Conservation (phyloP, 2,888 invertebrate species). For the Pardosa pseudoannulata region DNA sequence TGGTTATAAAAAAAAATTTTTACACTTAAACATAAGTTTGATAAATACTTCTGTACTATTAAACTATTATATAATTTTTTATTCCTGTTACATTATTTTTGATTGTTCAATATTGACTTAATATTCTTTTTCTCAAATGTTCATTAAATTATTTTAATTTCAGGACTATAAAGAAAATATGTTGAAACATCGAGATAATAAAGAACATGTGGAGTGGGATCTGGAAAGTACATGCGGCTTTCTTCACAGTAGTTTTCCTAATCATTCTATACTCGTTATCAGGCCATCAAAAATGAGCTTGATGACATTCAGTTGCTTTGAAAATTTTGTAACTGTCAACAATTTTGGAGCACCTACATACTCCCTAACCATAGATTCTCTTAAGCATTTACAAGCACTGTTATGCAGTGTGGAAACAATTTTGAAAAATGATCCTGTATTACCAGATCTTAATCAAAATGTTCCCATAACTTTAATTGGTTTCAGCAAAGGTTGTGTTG, state of each 20-base stretch:
- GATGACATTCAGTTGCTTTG: slow-evolving; percentile 90
- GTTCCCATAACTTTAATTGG: slow-evolving; percentile 83
- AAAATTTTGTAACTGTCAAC: slow-evolving; percentile 90
- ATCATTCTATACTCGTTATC: slow-evolving; percentile 74
- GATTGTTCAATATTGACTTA: no score
- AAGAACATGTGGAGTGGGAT: slow-evolving; percentile 87
- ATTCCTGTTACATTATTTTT: no score
- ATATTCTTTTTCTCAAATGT: no score
- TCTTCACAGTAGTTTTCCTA: slow-evolving; percentile 84
- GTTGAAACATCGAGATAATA: slow-evolving; percentile 86
- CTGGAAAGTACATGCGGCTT: slow-evolving; percentile 86
- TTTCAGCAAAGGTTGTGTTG: slow-evolving; percentile 95
- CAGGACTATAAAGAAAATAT: slow-evolving; percentile 91
- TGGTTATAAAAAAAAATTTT: no score
- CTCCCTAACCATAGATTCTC: slow-evolving; percentile 84
- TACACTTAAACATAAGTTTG: no score
- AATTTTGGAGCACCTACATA: slow-evolving; percentile 88
- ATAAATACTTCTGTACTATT: no score
- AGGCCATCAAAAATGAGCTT: slow-evolving; percentile 84
- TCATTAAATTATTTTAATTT: slow-evolving; percentile 73
- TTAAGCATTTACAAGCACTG: slow-evolving; percentile 84
- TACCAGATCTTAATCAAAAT: background rate
- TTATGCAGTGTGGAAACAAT: slow-evolving; percentile 75
- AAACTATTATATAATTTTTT: no score
- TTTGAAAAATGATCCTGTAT: background rate